These are phyloP conservation scores for Danio tinwini DNA, from an alignment of 2,797 vertebrate genomes.

Conservation along the genomic window DNA sequence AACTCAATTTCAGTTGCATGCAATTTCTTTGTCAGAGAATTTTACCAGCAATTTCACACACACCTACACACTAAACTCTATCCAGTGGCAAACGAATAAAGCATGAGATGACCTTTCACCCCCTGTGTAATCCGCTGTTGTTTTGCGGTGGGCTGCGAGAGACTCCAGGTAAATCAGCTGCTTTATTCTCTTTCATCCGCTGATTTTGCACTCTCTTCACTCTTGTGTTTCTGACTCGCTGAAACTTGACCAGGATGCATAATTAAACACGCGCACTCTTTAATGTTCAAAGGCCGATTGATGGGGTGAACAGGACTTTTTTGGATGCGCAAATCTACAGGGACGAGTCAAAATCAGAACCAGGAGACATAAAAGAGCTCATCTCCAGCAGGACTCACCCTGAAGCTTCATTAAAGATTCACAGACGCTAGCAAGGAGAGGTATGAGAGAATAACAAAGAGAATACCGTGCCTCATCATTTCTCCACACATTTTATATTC, in stretches of 20 bases:
- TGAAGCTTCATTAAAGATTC: conserved; percentile 54
- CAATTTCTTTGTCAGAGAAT: too few species aligned
- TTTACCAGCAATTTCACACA: neutral
- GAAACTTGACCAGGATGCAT: conserved; percentile 56
- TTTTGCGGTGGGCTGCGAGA: neutral
- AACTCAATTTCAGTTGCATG: too few species aligned
- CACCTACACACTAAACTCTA: neutral
- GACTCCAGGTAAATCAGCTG: conserved; percentile 12
- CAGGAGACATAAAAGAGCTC: conserved; percentile 54
- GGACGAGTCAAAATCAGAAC: conserved; percentile 55
- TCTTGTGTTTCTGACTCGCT: conserved; percentile 40
- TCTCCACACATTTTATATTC: neutral
- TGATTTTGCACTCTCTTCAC: conserved; percentile 41
- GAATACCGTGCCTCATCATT: conserved; percentile 21
- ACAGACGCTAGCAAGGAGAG: conserved; percentile 10
- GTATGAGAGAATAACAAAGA: conserved; percentile 20
- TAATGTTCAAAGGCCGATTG: conserved; percentile 54
- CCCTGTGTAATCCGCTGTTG: conserved; percentile 2
- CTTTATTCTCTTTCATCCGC: conserved; percentile 45
- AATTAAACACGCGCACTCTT: conserved; percentile 54
- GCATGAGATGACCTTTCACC: neutral
- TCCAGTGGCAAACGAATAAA: neutral
- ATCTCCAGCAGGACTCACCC: conserved; percentile 47
- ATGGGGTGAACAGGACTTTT: conserved; percentile 51
- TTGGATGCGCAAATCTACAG: conserved; percentile 52